Percentiles rank a stretch among this genome's conserved stretches.
These are phyloP conservation scores for Salvator merianae DNA, from an alignment of 2,113 vertebrate species.

Conservation along the genomic window DNA sequence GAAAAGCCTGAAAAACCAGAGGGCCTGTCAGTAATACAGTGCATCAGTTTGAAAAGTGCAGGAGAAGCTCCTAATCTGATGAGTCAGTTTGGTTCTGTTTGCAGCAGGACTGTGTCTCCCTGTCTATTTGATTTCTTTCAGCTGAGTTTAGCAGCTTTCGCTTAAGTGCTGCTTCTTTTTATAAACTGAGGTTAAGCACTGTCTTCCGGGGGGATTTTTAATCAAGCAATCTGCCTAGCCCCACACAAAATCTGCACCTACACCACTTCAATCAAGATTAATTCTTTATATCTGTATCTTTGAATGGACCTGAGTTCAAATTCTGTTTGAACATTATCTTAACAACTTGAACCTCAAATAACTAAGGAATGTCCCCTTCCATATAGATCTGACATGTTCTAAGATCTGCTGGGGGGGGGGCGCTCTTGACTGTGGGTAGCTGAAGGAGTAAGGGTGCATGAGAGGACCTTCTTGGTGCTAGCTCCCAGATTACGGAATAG, in stretches of 20 bases:
- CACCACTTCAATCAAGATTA: not conserved
- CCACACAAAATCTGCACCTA: conserved; percentile 49
- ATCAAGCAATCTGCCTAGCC: conserved; percentile 55
- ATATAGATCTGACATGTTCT: no score
- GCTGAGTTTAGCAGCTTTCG: conserved; percentile 64
- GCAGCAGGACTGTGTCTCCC: conserved; percentile 56
- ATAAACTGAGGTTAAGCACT: conserved; percentile 70
- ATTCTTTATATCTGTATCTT: no score
- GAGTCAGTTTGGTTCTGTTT: conserved; percentile 72
- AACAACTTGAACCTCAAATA: no score
- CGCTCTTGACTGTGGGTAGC: no score
- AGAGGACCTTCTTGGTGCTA: no score
- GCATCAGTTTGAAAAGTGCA: conserved; percentile 54
- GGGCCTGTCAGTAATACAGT: conserved; percentile 62
- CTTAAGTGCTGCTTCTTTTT: conserved; percentile 72
- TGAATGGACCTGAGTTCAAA: no score
- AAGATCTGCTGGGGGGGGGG: no score
- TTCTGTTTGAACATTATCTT: no score
- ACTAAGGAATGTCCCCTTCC: no score
- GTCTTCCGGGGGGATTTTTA: conserved; percentile 55
- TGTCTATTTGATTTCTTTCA: conserved; percentile 68
- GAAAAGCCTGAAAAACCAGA: conserved; percentile 64
- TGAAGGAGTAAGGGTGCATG: no score
- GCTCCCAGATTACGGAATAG: no score
- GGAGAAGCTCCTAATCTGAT: conserved; percentile 68